Evolutionary conservation across 2,888 invertebrate genomes (phyloP), one percentile per base, ranked within the genome.

Genomic region (Creontiades dilutus): DNA sequence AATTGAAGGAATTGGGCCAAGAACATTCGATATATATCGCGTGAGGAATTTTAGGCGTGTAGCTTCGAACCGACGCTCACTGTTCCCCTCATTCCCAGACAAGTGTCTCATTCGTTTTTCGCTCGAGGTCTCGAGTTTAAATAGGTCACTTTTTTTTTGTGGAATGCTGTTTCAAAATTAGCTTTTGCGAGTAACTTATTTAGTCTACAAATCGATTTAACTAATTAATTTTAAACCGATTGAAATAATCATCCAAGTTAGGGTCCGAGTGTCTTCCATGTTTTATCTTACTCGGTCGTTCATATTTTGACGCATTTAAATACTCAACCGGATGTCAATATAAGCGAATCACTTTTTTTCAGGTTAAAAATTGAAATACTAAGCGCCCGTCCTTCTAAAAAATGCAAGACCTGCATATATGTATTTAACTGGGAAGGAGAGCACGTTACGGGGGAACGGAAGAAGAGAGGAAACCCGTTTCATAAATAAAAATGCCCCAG

Each of bases 401-500:
- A 52, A 52, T 52, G 52, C 52, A 52, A 16, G 52, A 52, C 11
- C 52, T 52, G 23, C 19, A 68, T 68, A 19, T 27, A 23, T 23
- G 68, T 68, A 68, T n/a, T 68, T 23, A 19, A 23, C 68, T 68
- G 19, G 1, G 12, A 68, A 19, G 19, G 23, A n/a, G 68, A 13
- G 9, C 19, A 68, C 23, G 23, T 68, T 23, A 3, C 68, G 19
- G 19, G 19, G 12, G 68, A 19, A 0, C 19, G 19, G 16, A 57
- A 11, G 68, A 68, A 11, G 68, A 68, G 68, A 68, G 68, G n/a
- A 68, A 68, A 68, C 7, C 68, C 68, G 68, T 68, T 68, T 68
- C 68, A 68, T 68, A 68, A 68, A 68, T 68, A 68, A 68, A 68
- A 68, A 68, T 68, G 68, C n/a, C 16, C 61, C 19, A 61, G 61